Evolutionary conservation across 2,113 vertebrate species (phyloP), one percentile per base, ranked within the genome.

Genomic region (Tachysurus fulvidraco): DNA sequence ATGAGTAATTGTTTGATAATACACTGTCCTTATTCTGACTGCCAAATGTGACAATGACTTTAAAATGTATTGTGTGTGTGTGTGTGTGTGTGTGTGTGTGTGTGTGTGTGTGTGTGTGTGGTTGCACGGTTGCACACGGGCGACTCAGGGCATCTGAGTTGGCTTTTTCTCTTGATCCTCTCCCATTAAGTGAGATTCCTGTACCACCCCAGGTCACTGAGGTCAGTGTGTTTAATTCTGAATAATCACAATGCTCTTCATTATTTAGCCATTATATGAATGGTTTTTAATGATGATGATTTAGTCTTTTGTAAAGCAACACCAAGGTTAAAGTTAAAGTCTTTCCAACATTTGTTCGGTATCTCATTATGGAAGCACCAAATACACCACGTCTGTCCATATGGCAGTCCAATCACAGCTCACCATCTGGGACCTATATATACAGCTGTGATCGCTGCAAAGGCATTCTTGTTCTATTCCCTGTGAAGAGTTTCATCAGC

Each of bases 101-200:
- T 19, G 5, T 74, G n/a, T 88, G 50, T 87, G 87, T 80, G 36
- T 6, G 54, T 65, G 59, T 87, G 54, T 19, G 90, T 4, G 10
- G 36, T 36, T 36, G 46, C 46, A 50, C 46, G 10, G 36, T 36
- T 36, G 46, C 46, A 50, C 46, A 9, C 46, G 8, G 8, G 3
- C 46, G 8, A 50, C 19, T 25, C 79, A 99, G 98, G 98, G 97
- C 97, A 30, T 98, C 98, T 23, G 98, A 99, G 86, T 86, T 99
- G 89, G 98, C 98, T 0, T 99, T 98, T 89, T 95, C 97, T 10
- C 92, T 99, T 82, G 95, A 96, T 0, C 93, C 96, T 7, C 93
- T 99, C 89, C 96, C 96, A 11, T 92, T 97, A 83, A 94, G 93
- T 3, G 96, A 97, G 87, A 92, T 98, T 85, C 97, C 96, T 0